Evolutionary conservation across 2,797 vertebrate genomes (phyloP), one percentile per base, ranked within the genome.

Genomic region (Netta rufina): DNA sequence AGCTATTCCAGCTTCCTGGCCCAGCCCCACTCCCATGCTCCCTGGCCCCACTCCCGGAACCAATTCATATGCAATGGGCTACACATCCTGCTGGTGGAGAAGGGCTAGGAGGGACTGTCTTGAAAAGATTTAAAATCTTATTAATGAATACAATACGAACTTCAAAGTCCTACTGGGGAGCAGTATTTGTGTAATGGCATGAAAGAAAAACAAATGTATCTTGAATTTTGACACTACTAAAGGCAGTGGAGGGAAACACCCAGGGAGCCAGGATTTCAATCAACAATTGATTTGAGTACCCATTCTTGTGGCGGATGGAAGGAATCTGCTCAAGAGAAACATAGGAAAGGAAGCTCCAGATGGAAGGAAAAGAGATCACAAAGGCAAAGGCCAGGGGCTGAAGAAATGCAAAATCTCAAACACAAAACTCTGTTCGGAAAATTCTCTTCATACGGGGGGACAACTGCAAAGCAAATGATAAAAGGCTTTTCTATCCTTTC

Each of bases 171-270:
- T 95, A 56, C 81, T 95, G 84, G 71, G 75, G 39, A 95, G 75
- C 69, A 69, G 51, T 71, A 93, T 94, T 93, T 87, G 65, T 93
- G 90, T 94, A 95, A 96, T 22, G 74, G 90, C 93, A 94, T 85
- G 88, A 87, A 94, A 95, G 86, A 89, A 96, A 97, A 97, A 90
- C 85, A 95, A 95, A 92, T 85, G 89, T 95, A 92, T 96, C 81
- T 94, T 93, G 90, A 94, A 94, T 93, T 43, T 49, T 93, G 74
- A 90, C 77, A 90, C 61, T 67, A 41, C 77, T 88, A 72, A 89
- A 91, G 74, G 32, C 90, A 87, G 28, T 2, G 7, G 56, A 91
- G 64, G 53, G 39, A 96, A 94, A 84, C 71, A 91, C 64, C 67
- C 91, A 67, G 67, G 80, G 80, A 94, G 87, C 57, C 67, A 92